Base-by-base conservation (phyloP, 2,113 vertebrate species). In the Scalopus aquaticus region DNA sequence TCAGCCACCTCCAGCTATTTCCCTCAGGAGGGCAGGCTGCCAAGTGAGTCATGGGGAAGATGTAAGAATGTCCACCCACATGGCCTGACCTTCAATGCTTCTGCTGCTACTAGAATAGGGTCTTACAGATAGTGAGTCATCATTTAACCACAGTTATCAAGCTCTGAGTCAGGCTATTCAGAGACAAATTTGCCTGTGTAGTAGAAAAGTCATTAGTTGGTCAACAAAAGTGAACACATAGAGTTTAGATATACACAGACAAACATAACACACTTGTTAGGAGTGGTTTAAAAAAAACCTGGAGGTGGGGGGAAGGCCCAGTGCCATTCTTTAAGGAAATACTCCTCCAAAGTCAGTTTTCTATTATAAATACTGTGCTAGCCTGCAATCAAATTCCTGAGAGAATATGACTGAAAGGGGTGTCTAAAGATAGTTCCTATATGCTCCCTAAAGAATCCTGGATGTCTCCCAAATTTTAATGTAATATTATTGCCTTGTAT, bases 41-140 rank as follows among this genome's bases (percentile, higher is more conserved):
- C 3, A 24, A 30, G 5, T 90, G 94, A 95, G 74, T 97, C 95
- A 95, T 51, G 6, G 46, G 20, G 16, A 60, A 42, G 78, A 76
- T 4, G 32, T 6, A 11, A 83, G 88, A 58, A 77, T 0, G 54
- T 62, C 88, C 93, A 80, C 93, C 79, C 91, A 69, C 94, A 80
- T 65, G 28, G 44, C 60, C 65, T 67, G 73, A 46, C 85, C 89
- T 84, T 76, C 82, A 10, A 11, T 6, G n/a, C 51, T 67, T 80
- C 46, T 0, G 0, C 5, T 9, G 60, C 54, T 86, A 58, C 84
- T 30, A 26, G 65, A 93, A 90, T 19, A 90, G n/a, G 82, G 39
- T 28, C 51, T 90, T 42, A 1, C 1, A 39, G 94, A 54, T 28
- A 65, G 0, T 91, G 94, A 96, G 83, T 94, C 94, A 93, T 60